Evolutionary conservation across 2,113 vertebrate genomes (phyloP), one percentile per base, ranked within the genome.

Genomic region (Chelonoidis abingdonii): DNA sequence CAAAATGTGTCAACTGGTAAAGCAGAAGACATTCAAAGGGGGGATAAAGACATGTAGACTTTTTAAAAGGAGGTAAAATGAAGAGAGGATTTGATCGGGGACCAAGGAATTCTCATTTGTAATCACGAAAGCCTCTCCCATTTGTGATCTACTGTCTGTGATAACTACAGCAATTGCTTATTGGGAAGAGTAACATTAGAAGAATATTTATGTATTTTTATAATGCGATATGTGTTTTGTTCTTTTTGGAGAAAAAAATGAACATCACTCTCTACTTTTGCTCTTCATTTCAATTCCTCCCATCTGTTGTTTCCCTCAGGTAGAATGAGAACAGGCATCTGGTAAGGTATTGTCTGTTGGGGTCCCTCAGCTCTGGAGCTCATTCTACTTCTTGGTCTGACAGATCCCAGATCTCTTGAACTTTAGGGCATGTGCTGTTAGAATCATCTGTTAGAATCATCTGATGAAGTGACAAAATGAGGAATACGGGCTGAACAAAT

Each of bases 1-100:
- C 83, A 93, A 93, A 86, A 84, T 76, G 5, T 91, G 47, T 93
- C 88, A 59, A 11, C 83, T 94, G 22, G 12, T 88, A 94, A 92
- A 94, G 19, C 35, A 91, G 72, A 87, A 47, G 3, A 88, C 78
- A 76, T 86, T 35, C 75, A 87, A 2, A 57, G 81, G 13, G n/a
- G n/a, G 35, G 83, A 3, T 19, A 72, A 72, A 72, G 2, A 38
- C n/a, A 38, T 22, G 19, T 72, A 38, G n/a, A 35, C n/a, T 3
- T 72, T 72, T 72, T 10, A 38, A 72, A 59, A 84, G 44, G 65
- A 59, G 38, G 17, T 89, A 65, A 47, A 94, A 81, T 47, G 50
- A 41, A 54, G 57, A 75, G 79, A 24, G 47, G 9, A 41, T 41
- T 80, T 90, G 75, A 89, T 49, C 83, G 25, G 52, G 84, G 25